A percentile compares a stretch with the other conserved stretches of the same genome.
Evolutionary conservation across 2,888 invertebrate genomes (phyloP).

Genomic region (Eugnorisma glareosa): DNA sequence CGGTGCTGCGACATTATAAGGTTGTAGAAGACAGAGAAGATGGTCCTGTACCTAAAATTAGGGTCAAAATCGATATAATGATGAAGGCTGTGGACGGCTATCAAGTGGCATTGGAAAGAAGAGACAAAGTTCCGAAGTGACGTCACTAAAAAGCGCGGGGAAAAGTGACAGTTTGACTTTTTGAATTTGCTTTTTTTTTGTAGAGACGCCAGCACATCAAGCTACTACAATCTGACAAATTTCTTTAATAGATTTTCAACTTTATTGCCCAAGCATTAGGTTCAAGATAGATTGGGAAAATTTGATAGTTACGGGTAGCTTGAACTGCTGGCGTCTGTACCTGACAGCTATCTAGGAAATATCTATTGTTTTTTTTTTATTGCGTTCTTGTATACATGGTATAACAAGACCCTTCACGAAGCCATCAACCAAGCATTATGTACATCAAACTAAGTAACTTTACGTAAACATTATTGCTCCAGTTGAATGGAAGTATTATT

Average conservation of each 20-base stretch:
- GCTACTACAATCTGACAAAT: too few relatives aligned
- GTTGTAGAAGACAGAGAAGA: slow-evolving; percentile 76
- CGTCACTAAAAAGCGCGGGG: slow-evolving; percentile 7
- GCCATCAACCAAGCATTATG: too few relatives aligned
- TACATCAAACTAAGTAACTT: too few relatives aligned
- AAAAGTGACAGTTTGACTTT: neutral
- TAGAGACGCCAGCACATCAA: too few relatives aligned
- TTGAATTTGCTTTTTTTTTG: neutral
- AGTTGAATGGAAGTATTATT: slow-evolving; percentile 18
- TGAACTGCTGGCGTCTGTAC: too few relatives aligned
- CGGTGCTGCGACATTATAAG: slow-evolving; percentile 76
- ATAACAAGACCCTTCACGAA: too few relatives aligned
- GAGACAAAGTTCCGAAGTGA: slow-evolving; percentile 51
- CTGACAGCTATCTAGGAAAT: neutral
- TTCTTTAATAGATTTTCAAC: too few relatives aligned
- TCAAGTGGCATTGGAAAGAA: slow-evolving; percentile 76
- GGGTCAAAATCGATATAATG: slow-evolving; percentile 84
- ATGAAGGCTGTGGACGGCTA: slow-evolving; percentile 86
- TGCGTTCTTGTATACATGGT: slow-evolving; percentile 27
- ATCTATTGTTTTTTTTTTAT: slow-evolving; percentile 13
- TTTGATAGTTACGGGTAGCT: too few relatives aligned
- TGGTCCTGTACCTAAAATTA: slow-evolving; percentile 77
- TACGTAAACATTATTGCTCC: too few relatives aligned
- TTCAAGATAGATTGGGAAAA: too few relatives aligned
- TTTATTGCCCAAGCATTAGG: too few relatives aligned